These are phyloP conservation scores for Eupithecia centaureata DNA, from an alignment of 2,888 invertebrate species.

Conservation along the genomic window DNA sequence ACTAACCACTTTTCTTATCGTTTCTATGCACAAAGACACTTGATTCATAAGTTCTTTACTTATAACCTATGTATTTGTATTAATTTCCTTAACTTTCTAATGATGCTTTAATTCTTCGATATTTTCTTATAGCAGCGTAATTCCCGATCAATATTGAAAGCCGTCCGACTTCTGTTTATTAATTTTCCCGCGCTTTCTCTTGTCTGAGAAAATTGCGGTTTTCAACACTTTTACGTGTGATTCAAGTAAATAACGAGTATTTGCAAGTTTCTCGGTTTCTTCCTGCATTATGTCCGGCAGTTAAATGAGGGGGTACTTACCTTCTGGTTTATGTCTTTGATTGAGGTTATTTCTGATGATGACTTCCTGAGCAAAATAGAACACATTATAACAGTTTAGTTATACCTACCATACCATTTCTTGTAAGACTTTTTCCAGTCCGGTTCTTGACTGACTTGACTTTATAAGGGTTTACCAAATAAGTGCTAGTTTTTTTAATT, in stretches of 20 bases:
- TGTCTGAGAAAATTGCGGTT: slow-evolving; percentile 30
- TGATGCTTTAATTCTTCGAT: neutral
- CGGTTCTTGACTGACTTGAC: no score
- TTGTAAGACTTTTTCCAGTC: neutral
- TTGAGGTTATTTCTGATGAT: slow-evolving; percentile 16
- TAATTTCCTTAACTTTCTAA: neutral
- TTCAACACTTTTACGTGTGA: slow-evolving; percentile 30
- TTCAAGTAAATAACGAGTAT: slow-evolving; percentile 13
- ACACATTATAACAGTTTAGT: neutral
- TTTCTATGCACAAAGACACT: no score
- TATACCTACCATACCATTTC: neutral
- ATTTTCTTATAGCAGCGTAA: slow-evolving; percentile 3
- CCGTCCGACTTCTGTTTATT: slow-evolving; percentile 29
- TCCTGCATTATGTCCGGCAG: slow-evolving; percentile 21
- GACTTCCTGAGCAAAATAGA: slow-evolving; percentile 2
- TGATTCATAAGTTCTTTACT: no score
- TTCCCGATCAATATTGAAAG: slow-evolving; percentile 25
- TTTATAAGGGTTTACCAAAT: no score
- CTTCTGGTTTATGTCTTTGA: neutral
- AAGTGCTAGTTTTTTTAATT: no score
- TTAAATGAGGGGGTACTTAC: neutral
- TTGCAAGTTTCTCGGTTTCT: slow-evolving; percentile 20
- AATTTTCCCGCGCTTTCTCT: slow-evolving; percentile 34
- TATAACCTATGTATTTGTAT: no score
- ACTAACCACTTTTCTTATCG: no score